Evolutionary conservation across 1,140 invertebrate species (phyloP).

Genomic region (Tetramorium parvispinum): DNA sequence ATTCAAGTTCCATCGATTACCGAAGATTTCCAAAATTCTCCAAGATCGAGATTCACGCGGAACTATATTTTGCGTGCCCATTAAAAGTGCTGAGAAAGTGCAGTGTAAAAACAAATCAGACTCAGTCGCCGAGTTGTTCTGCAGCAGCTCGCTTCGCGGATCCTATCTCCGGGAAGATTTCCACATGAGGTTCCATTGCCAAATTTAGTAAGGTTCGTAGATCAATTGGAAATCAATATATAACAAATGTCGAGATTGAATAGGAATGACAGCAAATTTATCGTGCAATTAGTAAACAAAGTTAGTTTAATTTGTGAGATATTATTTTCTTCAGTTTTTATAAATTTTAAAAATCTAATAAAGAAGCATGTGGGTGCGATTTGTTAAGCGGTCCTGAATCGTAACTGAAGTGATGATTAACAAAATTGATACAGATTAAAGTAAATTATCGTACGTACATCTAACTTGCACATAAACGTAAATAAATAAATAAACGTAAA

Average conservation of each 20-base stretch:
- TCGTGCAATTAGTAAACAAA: not conserved
- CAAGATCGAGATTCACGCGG: not conserved
- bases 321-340: not conserved
- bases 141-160: not conserved
- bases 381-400: not conserved
- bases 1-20: not conserved
- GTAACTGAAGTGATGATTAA: not conserved
- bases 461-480: not conserved
- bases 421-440: not conserved
- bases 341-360: constrained; percentile 1
- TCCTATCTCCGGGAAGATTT: not conserved
- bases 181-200: constrained; percentile 9
- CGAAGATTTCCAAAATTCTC: not conserved
- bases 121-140: not conserved
- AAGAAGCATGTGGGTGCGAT: not conserved
- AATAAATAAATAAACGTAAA: not conserved
- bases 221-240: not conserved
- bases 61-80: constrained; percentile 16
- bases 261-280: not conserved
- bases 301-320: not conserved
- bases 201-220: constrained; percentile 39
- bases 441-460: not conserved
- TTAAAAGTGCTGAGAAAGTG: constrained; percentile 39
- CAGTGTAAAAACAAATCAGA: constrained; percentile 49
- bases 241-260: not conserved